Base-by-base conservation (phyloP, 2,113 vertebrate species). In the Acanthochromis polyacanthus region DNA sequence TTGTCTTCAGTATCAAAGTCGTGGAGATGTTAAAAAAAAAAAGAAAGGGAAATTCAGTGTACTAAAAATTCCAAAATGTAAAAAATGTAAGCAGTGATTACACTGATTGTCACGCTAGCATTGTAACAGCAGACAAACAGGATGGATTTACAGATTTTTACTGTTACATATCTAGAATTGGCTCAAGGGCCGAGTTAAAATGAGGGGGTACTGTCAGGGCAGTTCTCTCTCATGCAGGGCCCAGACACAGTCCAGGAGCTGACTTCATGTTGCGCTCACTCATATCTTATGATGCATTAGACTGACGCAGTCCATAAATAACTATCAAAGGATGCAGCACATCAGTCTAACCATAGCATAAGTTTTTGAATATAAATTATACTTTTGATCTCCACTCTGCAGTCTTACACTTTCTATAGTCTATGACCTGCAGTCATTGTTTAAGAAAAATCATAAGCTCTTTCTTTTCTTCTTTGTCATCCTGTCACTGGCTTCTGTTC, bases 401-500 rank as follows among this genome's bases (percentile, higher is more conserved):
- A 36, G 32, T 36, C 32, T 10, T 36, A 36, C 32, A 36, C 32
- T 36, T 36, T 9, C 32, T 36, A 36, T 36, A 8, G 8, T 36
- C 32, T 36, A 36, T 8, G 32, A 14, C 7, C 60, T 65, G 55
- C 10, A 32, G 16, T 43, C 12, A 0, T 17, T 60, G 66, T 58
- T 57, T 58, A 15, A 59, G 52, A 59, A 57, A 30, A 40, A 52
- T 23, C 43, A 23, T 8, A 20, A 36, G 15, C 59, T n/a, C 23
- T 70, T 60, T 80, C 19, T 48, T 40, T 53, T 57, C 30, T 6
- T 72, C 52, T 51, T 58, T 46, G 56, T 75, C 51, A 32, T 43
- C 23, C 10, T 66, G 65, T 77, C 60, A 60, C 65, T 2, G 11
- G 40, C 40, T 43, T 55, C 65, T 77, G 40, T 69, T 80, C 52